These are phyloP conservation scores for Bubo bubo DNA, from an alignment of 2,113 vertebrate species.

Conservation along the genomic window DNA sequence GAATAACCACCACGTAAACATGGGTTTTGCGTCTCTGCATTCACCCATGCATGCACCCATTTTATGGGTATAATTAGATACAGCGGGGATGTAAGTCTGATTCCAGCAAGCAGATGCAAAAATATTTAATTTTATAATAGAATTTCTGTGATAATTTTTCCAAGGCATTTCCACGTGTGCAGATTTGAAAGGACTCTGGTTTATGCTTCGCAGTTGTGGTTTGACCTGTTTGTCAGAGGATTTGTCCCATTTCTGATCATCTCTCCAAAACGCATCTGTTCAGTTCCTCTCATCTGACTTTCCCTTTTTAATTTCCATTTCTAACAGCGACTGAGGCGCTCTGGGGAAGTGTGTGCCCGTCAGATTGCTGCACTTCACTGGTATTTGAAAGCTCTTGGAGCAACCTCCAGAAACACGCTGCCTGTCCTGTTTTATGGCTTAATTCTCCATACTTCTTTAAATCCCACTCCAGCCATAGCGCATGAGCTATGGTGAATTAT, in stretches of 20 bases:
- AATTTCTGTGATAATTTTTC: background rate
- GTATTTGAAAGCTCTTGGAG: background rate
- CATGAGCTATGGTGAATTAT: background rate
- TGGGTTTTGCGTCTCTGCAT: background rate
- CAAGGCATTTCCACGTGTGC: accelerated
- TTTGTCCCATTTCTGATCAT: background rate
- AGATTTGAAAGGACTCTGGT: background rate
- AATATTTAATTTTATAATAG: background rate
- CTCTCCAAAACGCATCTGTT: background rate
- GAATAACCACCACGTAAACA: background rate
- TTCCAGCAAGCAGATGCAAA: background rate
- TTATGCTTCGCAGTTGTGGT: accelerated
- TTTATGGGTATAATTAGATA: background rate
- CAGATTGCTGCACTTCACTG: background rate
- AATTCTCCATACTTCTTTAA: background rate
- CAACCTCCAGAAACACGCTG: background rate
- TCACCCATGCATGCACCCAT: background rate
- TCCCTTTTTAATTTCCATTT: background rate
- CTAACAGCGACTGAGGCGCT: background rate
- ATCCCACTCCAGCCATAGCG: background rate
- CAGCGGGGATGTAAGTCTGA: background rate
- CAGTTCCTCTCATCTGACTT: background rate
- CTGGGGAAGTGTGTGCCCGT: background rate
- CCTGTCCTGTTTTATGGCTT: background rate
- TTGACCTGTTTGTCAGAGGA: background rate